A percentile compares a stretch with the other conserved stretches of the same genome.
phyloP scores from a whole-genome alignment of 2,113 vertebrate species.

The Semnornis frantzii region DNA sequence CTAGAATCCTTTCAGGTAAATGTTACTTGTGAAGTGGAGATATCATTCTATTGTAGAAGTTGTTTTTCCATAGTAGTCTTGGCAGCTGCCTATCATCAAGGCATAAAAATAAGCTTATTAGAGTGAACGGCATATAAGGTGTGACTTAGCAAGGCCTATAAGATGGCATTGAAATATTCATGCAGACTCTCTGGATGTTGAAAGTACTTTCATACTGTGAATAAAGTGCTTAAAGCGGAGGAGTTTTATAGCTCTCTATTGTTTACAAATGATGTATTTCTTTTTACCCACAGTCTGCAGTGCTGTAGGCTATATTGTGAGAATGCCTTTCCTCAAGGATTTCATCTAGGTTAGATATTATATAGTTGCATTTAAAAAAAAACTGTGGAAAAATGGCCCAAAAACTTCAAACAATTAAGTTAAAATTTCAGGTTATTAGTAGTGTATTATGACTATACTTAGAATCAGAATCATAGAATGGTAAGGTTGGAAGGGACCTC shows the following conservation, averaged over 20 bases:
- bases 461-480: no score
- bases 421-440: neutral
- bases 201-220: neutral
- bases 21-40: neutral
- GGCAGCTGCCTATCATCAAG: slow-evolving; percentile 13
- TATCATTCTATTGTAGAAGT: neutral
- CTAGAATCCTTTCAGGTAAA: neutral
- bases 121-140: neutral
- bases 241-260: neutral
- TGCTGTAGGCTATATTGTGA: neutral
- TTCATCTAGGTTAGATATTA: neutral
- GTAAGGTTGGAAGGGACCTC: no score
- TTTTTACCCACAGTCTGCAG: neutral
- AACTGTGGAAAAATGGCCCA: neutral
- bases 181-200: neutral
- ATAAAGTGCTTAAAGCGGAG: slow-evolving; percentile 11
- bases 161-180: neutral
- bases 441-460: neutral
- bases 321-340: neutral
- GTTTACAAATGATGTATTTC: neutral
- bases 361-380: neutral
- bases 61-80: neutral
- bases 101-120: slow-evolving; percentile 12
- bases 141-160: neutral
- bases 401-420: neutral